phyloP scores from a whole-genome alignment of 2,113 vertebrate species.

The Leucopsar rothschildi region DNA sequence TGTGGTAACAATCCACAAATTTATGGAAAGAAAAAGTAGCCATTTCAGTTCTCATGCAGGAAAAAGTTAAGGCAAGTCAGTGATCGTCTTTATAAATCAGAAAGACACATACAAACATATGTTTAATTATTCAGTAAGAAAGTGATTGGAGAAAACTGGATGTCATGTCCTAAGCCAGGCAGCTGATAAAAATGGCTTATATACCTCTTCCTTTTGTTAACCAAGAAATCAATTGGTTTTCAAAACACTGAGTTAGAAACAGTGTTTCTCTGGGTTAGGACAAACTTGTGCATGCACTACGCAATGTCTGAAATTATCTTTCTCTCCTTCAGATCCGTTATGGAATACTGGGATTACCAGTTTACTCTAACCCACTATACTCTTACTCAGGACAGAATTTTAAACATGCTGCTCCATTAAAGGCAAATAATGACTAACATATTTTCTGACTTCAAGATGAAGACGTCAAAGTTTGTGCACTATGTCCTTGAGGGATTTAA shows the following conservation, averaged over 20 bases:
- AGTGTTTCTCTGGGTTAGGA: neutral
- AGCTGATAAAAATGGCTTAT: neutral
- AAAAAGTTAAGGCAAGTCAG: neutral
- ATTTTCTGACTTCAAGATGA: neutral
- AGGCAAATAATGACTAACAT: neutral
- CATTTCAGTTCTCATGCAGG: neutral
- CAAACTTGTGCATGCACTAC: neutral
- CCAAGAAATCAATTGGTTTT: neutral
- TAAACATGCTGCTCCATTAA: neutral
- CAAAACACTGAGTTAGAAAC: neutral
- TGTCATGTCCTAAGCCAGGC: neutral
- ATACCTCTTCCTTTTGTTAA: neutral
- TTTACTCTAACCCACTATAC: neutral
- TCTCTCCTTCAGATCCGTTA: neutral
- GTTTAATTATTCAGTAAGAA: neutral
- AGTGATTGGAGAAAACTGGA: neutral
- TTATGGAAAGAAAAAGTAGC: neutral
- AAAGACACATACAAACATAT: neutral
- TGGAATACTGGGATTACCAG: neutral
- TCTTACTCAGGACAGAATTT: neutral
- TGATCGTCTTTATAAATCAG: neutral
- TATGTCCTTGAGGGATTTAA: neutral
- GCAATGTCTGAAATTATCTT: accelerated
- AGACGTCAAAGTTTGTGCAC: neutral
- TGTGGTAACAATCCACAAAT: neutral